Conservation (phyloP, 2,797 vertebrate species). For the Brachyalestes nurse region DNA sequence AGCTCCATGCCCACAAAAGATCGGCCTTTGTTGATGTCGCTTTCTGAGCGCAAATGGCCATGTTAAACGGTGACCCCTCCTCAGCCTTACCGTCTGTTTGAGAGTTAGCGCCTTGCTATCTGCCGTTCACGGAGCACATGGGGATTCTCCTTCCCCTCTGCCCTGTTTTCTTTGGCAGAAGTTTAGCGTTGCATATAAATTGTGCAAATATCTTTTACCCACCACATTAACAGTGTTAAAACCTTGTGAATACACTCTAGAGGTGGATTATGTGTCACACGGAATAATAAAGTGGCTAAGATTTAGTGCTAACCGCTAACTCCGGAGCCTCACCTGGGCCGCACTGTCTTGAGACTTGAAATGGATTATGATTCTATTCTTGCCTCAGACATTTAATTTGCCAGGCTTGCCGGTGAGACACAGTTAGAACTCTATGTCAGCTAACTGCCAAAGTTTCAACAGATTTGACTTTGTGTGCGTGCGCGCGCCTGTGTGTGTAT, state of each 20-base stretch:
- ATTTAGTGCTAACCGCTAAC: slow-evolving; percentile 37
- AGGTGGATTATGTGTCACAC: slow-evolving; percentile 47
- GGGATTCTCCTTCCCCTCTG: slow-evolving; percentile 38
- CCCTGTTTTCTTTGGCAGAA: slow-evolving; percentile 45
- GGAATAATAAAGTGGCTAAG: slow-evolving; percentile 39
- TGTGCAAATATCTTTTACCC: slow-evolving; percentile 52
- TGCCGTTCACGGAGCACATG: slow-evolving; percentile 11
- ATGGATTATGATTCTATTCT: slow-evolving; percentile 70
- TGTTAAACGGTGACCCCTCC: slow-evolving; percentile 43
- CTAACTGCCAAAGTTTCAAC: slow-evolving; percentile 73
- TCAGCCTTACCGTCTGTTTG: slow-evolving; percentile 14
- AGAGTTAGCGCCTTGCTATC: slow-evolving; percentile 17
- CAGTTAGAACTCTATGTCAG: slow-evolving; percentile 64
- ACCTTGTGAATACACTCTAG: slow-evolving; percentile 45
- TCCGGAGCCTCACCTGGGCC: slow-evolving; percentile 58
- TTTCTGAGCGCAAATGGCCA: slow-evolving; percentile 46
- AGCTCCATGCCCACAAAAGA: slow-evolving; percentile 12
- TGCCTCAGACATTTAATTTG: slow-evolving; percentile 57
- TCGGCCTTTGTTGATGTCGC: slow-evolving; percentile 39
- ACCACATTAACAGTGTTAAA: slow-evolving; percentile 52
- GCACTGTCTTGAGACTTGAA: slow-evolving; percentile 61
- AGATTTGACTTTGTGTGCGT: slow-evolving; percentile 53
- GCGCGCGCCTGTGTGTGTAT: slow-evolving; percentile 61
- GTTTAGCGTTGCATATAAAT: slow-evolving; percentile 48
- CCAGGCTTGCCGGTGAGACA: slow-evolving; percentile 33